Base-by-base conservation (phyloP, 2,113 vertebrate genomes). In the Bolborhynchus lineola region DNA sequence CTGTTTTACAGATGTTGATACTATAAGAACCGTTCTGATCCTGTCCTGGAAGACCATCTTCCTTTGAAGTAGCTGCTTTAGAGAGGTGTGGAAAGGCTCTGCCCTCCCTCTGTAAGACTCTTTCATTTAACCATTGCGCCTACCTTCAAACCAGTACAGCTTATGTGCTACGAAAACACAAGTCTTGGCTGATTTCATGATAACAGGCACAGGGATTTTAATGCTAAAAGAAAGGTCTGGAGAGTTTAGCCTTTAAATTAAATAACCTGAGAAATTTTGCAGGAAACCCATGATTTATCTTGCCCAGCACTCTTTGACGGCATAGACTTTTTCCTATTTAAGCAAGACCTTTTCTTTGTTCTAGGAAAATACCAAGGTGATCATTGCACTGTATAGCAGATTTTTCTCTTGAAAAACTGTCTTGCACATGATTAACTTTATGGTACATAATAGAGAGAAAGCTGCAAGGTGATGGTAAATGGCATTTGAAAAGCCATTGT, bases 391-490 rank as follows among this genome's bases (percentile, higher is more conserved):
- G 63, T 77, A 80, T 35, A 82, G 95, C 92, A 96, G 95, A 92
- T 96, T 96, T 96, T 95, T 96, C 93, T 96, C 93, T 87, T 95
- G 93, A 96, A 96, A 93, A 96, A 96, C 88, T 95, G 93, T 94
- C 95, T 94, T 97, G 93, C 95, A 96, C 92, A 87, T 96, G 96
- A 96, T 96, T 97, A 96, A 94, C 95, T 97, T 95, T 91, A 97
- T 95, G 92, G 93, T 95, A 78, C 79, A 67, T 96, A 93, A 96
- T 94, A 91, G 96, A 96, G 93, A 95, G 86, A 91, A 95, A 97
- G 93, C 92, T 97, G 92, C 96, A 96, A 97, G 96, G 95, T 96
- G 96, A 95, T 96, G 74, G 93, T 96, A 96, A 97, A 96, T 96
- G 96, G 91, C 96, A 96, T 97, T 94, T 95, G 93, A 96, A 97